These are phyloP conservation scores for Leptosomus discolor DNA, from an alignment of 2,113 vertebrate species.

Conservation along the genomic window DNA sequence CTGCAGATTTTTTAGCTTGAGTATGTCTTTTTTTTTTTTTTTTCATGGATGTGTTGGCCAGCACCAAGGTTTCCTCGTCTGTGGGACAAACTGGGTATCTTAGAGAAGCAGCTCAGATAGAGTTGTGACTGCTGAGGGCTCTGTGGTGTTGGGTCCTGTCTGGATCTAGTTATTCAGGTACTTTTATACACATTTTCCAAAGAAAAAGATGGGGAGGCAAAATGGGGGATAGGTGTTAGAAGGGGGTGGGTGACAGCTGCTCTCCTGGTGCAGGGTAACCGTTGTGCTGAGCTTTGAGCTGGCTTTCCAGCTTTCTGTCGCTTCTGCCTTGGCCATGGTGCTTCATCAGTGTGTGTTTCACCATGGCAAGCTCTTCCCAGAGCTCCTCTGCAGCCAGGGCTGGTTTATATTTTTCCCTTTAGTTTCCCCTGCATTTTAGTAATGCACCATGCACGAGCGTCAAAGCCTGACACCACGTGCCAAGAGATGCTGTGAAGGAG, in stretches of 20 bases:
- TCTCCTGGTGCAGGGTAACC: background rate
- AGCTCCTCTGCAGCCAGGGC: background rate
- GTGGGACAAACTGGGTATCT: background rate
- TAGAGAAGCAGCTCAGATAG: background rate
- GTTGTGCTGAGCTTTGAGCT: background rate
- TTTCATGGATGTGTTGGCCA: background rate
- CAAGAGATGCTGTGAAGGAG: background rate
- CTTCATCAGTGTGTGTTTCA: background rate
- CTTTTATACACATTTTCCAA: background rate
- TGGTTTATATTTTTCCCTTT: background rate
- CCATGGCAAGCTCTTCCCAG: background rate
- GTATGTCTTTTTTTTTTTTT: background rate
- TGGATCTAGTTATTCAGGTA: background rate
- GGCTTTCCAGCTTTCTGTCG: background rate
- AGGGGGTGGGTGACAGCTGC: background rate
- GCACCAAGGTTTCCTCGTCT: background rate
- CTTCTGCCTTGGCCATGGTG: background rate
- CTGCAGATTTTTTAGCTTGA: accelerated
- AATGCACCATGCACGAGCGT: accelerated
- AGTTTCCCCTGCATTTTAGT: background rate
- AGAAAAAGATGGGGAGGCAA: background rate
- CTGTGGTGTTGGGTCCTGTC: background rate
- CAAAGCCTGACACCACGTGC: accelerated
- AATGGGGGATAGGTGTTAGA: background rate
- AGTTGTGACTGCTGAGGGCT: background rate